These are phyloP conservation scores for Anguilla obscura DNA, from an alignment of 2,797 vertebrate genomes.

Conservation along the genomic window DNA sequence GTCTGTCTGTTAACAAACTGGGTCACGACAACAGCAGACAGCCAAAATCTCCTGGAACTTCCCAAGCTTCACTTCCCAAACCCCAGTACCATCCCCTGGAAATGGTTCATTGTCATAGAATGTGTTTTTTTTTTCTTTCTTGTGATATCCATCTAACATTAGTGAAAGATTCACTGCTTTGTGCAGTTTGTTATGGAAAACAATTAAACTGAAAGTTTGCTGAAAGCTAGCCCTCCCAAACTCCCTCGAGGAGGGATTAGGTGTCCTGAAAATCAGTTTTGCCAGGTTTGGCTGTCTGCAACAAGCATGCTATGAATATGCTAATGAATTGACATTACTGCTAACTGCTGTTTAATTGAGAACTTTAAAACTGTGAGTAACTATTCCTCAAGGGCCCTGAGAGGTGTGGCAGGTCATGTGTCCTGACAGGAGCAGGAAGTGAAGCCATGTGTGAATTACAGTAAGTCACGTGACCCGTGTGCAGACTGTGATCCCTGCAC, in stretches of 20 bases:
- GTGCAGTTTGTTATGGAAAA: neutral
- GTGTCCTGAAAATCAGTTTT: neutral
- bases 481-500: neutral
- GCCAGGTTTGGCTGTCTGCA: neutral
- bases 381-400: neutral
- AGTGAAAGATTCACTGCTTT: neutral
- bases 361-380: neutral
- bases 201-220: neutral
- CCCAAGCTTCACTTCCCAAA: neutral
- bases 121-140: neutral
- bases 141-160: neutral
- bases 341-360: neutral
- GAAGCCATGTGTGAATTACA: neutral
- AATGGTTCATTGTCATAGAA: neutral
- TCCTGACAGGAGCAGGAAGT: neutral
- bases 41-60: neutral
- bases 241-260: neutral
- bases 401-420: neutral
- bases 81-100: neutral
- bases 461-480: neutral
- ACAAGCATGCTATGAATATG: neutral
- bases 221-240: neutral
- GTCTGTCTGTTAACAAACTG: neutral
- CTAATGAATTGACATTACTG: neutral
- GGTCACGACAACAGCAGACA: neutral